Conservation (phyloP, 2,113 vertebrate species). For the Brachirus orientalis region DNA sequence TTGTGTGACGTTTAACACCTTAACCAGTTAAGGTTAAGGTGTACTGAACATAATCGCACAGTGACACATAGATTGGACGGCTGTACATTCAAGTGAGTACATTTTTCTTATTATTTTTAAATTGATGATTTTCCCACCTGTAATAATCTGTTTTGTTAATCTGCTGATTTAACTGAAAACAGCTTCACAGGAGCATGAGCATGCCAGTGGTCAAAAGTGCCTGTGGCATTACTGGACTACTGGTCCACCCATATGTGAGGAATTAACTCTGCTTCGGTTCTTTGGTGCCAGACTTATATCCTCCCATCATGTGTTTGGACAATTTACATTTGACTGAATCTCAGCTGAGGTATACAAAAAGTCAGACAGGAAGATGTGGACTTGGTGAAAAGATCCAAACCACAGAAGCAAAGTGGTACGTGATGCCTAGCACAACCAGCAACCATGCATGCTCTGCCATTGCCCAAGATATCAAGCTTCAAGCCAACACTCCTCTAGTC, state of each 20-base stretch:
- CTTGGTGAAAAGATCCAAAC: slow-evolving; percentile 40
- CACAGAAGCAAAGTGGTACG: slow-evolving; percentile 45
- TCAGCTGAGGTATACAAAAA: slow-evolving; percentile 11
- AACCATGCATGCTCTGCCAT: slow-evolving; percentile 26
- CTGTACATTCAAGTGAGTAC: too few species aligned
- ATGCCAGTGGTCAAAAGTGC: too few species aligned
- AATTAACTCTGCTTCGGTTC: neutral
- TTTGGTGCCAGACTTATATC: slow-evolving; percentile 21
- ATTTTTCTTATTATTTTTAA: too few species aligned
- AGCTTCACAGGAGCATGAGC: too few species aligned
- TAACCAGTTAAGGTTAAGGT: too few species aligned
- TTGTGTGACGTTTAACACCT: too few species aligned
- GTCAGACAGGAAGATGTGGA: slow-evolving; percentile 46
- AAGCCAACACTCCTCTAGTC: slow-evolving; percentile 32
- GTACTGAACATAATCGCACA: too few species aligned
- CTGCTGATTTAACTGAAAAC: too few species aligned
- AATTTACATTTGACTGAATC: slow-evolving; percentile 55
- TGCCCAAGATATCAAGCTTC: slow-evolving; percentile 67
- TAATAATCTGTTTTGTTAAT: too few species aligned
- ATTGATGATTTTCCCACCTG: too few species aligned
- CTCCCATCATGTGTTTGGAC: slow-evolving; percentile 46
- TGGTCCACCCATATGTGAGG: too few species aligned
- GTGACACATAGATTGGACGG: too few species aligned
- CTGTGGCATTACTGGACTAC: neutral
- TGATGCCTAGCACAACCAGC: slow-evolving; percentile 49